phyloP scores from a whole-genome alignment of 2,888 invertebrate species.

The Gandaritis pyraliata region DNA sequence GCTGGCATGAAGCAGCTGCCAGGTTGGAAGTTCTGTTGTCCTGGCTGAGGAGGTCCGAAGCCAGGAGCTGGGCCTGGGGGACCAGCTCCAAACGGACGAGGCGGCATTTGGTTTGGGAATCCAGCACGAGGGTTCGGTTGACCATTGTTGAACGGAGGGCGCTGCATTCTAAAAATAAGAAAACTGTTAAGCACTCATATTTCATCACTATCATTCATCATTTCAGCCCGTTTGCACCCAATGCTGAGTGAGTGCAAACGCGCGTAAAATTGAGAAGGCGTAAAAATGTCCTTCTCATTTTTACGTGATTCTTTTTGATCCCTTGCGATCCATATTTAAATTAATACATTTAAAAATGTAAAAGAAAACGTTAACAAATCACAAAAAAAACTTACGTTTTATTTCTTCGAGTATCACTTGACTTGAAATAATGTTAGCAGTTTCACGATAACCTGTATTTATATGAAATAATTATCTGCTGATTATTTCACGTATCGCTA shows the following conservation, averaged over 20 bases:
- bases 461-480: conserved; percentile 22
- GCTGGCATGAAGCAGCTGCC: conserved; percentile 64
- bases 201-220: too few relatives aligned
- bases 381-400: conserved; percentile 8
- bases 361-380: too few relatives aligned
- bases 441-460: conserved; percentile 16
- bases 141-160: conserved; percentile 56
- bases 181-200: neutral
- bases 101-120: conserved; percentile 39
- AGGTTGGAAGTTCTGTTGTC: conserved; percentile 47
- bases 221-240: too few relatives aligned
- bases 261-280: too few relatives aligned
- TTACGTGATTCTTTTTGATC: too few relatives aligned
- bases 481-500: conserved; percentile 15
- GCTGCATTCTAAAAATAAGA: conserved; percentile 66
- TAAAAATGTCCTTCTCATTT: too few relatives aligned
- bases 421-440: conserved; percentile 8
- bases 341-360: too few relatives aligned
- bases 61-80: conserved; percentile 43
- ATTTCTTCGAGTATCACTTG: conserved; percentile 2
- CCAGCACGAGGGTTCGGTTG: conserved; percentile 26
- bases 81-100: conserved; percentile 40
- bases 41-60: conserved; percentile 42
- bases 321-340: neutral
- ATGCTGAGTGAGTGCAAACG: too few relatives aligned